Conservation (phyloP, 2,113 vertebrate genomes). For the Calypte anna region DNA sequence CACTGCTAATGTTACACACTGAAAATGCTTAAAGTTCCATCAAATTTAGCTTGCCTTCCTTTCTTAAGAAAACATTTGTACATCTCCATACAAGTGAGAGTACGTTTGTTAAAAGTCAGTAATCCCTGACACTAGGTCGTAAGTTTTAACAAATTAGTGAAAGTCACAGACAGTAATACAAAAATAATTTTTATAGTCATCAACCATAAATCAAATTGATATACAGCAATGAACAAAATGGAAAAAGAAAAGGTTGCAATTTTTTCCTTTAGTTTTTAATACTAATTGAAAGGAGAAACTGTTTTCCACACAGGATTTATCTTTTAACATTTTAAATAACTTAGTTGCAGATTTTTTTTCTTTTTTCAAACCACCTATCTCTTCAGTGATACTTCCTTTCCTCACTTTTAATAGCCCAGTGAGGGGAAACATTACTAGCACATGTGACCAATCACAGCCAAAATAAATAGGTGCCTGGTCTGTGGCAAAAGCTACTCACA, state of each 20-base stretch:
- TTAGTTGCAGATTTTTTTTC: neutral
- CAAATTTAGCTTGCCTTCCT: neutral
- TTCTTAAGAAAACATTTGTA: neutral
- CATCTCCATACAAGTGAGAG: neutral
- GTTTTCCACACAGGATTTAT: neutral
- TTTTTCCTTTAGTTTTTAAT: neutral
- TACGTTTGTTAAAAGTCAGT: neutral
- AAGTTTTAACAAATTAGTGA: neutral
- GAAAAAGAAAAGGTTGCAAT: neutral
- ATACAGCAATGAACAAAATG: constrained; percentile 1
- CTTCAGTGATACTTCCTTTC: constrained; percentile 4
- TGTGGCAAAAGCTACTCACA: constrained; percentile 77
- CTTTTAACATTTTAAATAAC: neutral
- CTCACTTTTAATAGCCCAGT: neutral
- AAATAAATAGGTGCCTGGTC: constrained; percentile 61
- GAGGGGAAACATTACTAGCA: constrained; percentile 74
- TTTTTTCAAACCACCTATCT: neutral
- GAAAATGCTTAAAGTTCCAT: neutral
- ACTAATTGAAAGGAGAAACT: neutral
- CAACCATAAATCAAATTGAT: neutral
- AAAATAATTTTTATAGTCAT: neutral
- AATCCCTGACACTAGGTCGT: neutral
- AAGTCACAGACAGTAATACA: neutral
- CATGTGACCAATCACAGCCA: constrained; percentile 72
- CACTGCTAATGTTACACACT: neutral